These are phyloP conservation scores for Nowickia ferox DNA, from an alignment of 2,888 invertebrate species.

Conservation along the genomic window DNA sequence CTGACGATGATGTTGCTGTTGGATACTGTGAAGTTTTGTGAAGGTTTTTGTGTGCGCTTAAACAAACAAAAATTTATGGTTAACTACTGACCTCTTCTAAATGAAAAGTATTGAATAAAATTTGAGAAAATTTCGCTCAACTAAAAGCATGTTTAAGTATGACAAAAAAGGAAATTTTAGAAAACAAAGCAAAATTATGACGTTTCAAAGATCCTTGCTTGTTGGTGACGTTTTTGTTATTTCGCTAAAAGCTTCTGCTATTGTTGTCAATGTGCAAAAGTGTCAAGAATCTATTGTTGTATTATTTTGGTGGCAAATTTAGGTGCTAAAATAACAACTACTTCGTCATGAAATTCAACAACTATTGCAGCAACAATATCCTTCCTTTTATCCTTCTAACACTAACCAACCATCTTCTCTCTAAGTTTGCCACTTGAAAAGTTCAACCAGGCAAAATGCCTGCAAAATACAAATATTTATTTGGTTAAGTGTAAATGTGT, in stretches of 20 bases:
- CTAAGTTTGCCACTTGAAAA: constrained; percentile 51
- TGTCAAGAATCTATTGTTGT: constrained; percentile 38
- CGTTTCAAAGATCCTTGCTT: constrained; percentile 81
- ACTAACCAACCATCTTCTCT: constrained; percentile 27
- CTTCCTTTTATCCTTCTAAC: constrained; percentile 16
- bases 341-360: constrained; percentile 47
- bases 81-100: constrained; percentile 22
- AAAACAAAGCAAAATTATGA: constrained; percentile 73
- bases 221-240: constrained; percentile 75
- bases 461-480: constrained; percentile 48
- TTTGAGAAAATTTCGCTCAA: neutral
- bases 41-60: constrained; percentile 25
- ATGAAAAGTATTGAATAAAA: too few relatives aligned
- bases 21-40: neutral
- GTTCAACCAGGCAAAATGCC: constrained; percentile 51
- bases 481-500: constrained; percentile 1
- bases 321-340: constrained; percentile 43
- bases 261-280: constrained; percentile 53
- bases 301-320: constrained; percentile 63
- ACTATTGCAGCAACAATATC: constrained; percentile 43
- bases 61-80: constrained; percentile 1
- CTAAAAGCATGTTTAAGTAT: neutral
- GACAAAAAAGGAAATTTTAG: neutral
- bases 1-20: neutral
- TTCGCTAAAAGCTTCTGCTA: constrained; percentile 47